Percentiles rank a stretch among this genome's conserved stretches.
Evolutionary conservation across 2,888 invertebrate genomes (phyloP).

Genomic region (Mesodorylaimus sp.): DNA sequence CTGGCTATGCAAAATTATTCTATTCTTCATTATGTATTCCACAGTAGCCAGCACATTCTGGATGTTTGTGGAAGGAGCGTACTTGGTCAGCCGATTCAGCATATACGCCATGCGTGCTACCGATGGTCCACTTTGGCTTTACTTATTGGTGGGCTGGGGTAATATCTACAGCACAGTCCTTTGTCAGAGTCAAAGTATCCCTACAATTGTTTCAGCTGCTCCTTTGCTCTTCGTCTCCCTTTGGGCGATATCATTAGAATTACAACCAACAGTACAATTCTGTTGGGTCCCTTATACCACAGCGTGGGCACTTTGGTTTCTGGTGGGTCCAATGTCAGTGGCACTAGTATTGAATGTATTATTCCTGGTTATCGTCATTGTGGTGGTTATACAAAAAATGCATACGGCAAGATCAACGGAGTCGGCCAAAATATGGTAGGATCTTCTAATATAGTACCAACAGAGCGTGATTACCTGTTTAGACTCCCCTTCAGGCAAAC

Average conservation of each 20-base stretch:
- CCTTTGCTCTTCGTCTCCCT: slow-evolving; percentile 34
- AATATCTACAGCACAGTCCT: slow-evolving; percentile 21
- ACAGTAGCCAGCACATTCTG: slow-evolving; percentile 41
- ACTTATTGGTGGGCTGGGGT: slow-evolving; percentile 43
- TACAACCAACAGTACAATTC: slow-evolving; percentile 15
- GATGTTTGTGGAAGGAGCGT: slow-evolving; percentile 41
- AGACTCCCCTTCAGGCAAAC: slow-evolving; percentile 30
- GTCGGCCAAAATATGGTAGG: slow-evolving; percentile 32
- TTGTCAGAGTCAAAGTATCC: too few species aligned
- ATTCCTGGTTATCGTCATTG: slow-evolving; percentile 35
- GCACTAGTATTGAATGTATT: slow-evolving; percentile 34
- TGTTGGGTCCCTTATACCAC: slow-evolving; percentile 34
- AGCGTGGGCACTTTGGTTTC: slow-evolving; percentile 27
- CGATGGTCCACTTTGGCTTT: slow-evolving; percentile 38
- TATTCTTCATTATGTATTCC: slow-evolving; percentile 38
- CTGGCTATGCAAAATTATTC: slow-evolving; percentile 39
- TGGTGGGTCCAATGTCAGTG: slow-evolving; percentile 32
- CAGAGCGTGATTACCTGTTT: slow-evolving; percentile 28
- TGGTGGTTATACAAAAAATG: slow-evolving; percentile 36
- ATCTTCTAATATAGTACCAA: slow-evolving; percentile 17
- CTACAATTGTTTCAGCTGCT: slow-evolving; percentile 34
- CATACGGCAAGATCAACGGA: slow-evolving; percentile 35
- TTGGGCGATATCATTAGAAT: slow-evolving; percentile 34
- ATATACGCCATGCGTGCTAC: slow-evolving; percentile 40
- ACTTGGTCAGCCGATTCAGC: slow-evolving; percentile 34